Conservation (phyloP, 2,888 invertebrate genomes). For the Iselma pallidipennis region DNA sequence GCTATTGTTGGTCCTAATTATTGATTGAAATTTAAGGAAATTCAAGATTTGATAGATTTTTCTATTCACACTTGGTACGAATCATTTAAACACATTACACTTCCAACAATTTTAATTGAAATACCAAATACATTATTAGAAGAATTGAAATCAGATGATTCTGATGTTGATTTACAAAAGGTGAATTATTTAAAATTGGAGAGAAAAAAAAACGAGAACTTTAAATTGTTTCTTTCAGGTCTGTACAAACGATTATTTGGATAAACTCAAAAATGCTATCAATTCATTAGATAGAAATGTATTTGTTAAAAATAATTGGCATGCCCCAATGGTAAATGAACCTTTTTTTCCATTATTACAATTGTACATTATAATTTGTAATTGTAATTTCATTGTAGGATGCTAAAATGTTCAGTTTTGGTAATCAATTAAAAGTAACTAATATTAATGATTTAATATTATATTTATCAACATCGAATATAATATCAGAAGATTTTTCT, state of each 20-base stretch:
- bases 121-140: conserved; percentile 41
- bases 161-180: conserved; percentile 19
- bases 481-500: conserved; percentile 47
- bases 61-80: conserved; percentile 49
- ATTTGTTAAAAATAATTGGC: conserved; percentile 54
- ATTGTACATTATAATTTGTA: neutral
- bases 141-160: conserved; percentile 33
- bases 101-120: conserved; percentile 45
- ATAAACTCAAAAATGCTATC: conserved; percentile 44
- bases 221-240: conserved; percentile 10
- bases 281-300: conserved; percentile 40
- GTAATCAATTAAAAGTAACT: conserved; percentile 46
- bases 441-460: conserved; percentile 46
- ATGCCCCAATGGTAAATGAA: conserved; percentile 46
- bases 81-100: conserved; percentile 42
- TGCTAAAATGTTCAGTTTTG: conserved; percentile 51
- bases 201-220: neutral
- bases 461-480: conserved; percentile 47
- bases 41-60: conserved; percentile 48
- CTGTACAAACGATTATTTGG: conserved; percentile 31
- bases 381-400: conserved; percentile 40
- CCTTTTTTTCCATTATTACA: neutral
- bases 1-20: neutral
- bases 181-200: conserved; percentile 3
- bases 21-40: conserved; percentile 37